Evolutionary conservation across 2,888 invertebrate species (phyloP), one percentile per base, ranked within the genome.

Genomic region (Spatulosminthurus flaviceps): DNA sequence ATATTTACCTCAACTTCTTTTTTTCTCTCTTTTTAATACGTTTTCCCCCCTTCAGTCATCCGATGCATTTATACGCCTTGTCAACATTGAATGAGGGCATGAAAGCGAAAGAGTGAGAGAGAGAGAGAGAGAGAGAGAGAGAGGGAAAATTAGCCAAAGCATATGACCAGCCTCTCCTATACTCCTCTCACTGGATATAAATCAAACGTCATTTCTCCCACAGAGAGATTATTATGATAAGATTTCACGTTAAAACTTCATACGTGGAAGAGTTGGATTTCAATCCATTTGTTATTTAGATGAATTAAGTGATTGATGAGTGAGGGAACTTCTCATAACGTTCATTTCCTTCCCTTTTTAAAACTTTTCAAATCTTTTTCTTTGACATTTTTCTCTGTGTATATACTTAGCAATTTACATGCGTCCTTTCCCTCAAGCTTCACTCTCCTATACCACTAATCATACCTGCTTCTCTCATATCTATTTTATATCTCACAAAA

Each of bases 251-350:
- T n/a, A n/a, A 19, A 28, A 28, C 41, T 41, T 13, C 70, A 70
- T 70, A 70, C 19, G 26, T 24, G 28, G 28, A 70, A 41, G 21
- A 34, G 2, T 13, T 26, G n/a, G 34, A 19, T 41, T 70, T 70
- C 70, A 70, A 70, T 70, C 41, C 70, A 34, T 70, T 70, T 70
- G 70, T 70, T 70, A 70, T 70, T 70, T 41, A 70, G 70, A 70
- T 70, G 70, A 70, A 70, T 70, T 41, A 70, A 29, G 42, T 70
- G 70, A 70, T 70, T 70, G 34, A 70, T 70, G 70, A 70, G 41
- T 16, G 22, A 21, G 2, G n/a, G 2, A 70, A 70, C 70, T 29
- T 70, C 21, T 41, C n/a, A 34, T 29, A 70, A 70, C n/a, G 41
- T 70, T 70, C 51, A 51, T 51, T 70, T 70, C 34, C 26, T 67